Conservation (phyloP, 2,888 invertebrate species). For the Calameuta filiformis region DNA sequence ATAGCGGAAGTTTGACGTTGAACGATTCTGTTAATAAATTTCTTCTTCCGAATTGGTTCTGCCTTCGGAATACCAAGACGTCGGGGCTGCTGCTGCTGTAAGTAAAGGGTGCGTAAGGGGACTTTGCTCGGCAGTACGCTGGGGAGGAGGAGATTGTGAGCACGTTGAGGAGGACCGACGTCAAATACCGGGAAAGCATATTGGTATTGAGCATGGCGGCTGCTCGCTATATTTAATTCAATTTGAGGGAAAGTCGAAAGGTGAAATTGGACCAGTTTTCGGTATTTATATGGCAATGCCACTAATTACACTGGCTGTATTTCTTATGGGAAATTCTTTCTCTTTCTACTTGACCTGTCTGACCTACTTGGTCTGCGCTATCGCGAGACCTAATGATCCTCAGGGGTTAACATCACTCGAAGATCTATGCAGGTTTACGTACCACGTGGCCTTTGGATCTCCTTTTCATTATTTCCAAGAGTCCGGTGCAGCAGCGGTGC, state of each 20-base stretch:
- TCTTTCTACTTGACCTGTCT: neutral
- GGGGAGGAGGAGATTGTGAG: neutral
- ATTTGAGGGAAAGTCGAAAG: constrained; percentile 54
- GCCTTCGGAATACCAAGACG: neutral
- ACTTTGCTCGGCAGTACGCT: neutral
- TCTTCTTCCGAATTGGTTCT: constrained; percentile 7
- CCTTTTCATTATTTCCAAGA: neutral
- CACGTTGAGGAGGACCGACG: neutral
- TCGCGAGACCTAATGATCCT: neutral
- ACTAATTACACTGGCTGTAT: constrained; percentile 54
- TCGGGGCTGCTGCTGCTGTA: no score
- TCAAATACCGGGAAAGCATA: constrained; percentile 35
- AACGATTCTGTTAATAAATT: constrained; percentile 5
- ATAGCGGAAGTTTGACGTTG: neutral
- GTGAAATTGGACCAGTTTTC: constrained; percentile 53
- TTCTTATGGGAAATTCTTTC: neutral
- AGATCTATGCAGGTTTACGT: neutral
- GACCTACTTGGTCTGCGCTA: neutral
- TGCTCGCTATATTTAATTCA: constrained; percentile 53
- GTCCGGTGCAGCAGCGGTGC: neutral
- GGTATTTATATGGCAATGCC: constrained; percentile 58
- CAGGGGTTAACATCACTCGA: neutral
- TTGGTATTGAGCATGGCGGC: constrained; percentile 49
- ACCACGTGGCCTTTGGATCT: neutral
- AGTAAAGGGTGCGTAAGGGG: neutral